Percentiles rank a stretch among this genome's conserved stretches.
Evolutionary conservation across 2,888 invertebrate species (phyloP).

Genomic region (Lydus trimaculatus): DNA sequence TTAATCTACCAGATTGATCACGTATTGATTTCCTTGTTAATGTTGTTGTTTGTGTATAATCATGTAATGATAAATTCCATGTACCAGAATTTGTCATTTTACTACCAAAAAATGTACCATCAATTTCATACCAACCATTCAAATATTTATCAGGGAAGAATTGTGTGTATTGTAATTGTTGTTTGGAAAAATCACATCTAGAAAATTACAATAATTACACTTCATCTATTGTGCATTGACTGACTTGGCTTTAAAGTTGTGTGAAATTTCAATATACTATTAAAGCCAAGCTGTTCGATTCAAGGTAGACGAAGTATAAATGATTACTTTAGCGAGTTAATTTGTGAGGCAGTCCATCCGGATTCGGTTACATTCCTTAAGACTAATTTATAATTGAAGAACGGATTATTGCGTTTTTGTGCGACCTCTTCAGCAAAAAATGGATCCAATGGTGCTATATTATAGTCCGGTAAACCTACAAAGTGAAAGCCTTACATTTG

Average conservation of each 20-base stretch:
- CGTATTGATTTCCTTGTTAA: constrained; percentile 65
- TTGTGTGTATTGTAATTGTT: constrained; percentile 77
- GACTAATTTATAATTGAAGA: constrained; percentile 73
- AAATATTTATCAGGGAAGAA: constrained; percentile 83
- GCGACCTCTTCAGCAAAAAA: constrained; percentile 74
- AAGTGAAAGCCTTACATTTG: neutral
- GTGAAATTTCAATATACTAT: no score
- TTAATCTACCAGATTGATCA: constrained; percentile 48
- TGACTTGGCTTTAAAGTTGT: no score
- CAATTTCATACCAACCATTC: constrained; percentile 72
- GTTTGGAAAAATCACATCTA: constrained; percentile 71
- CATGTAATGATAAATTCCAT: constrained; percentile 79
- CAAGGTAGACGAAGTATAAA: no score
- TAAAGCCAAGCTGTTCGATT: no score
- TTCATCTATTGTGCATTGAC: no score
- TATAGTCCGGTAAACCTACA: constrained; percentile 75
- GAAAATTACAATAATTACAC: constrained; percentile 33
- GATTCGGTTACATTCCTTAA: constrained; percentile 77
- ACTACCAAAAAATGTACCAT: constrained; percentile 69
- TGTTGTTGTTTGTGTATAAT: constrained; percentile 71
- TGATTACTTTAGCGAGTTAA: constrained; percentile 74
- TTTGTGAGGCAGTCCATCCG: constrained; percentile 79
- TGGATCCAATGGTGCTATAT: constrained; percentile 80
- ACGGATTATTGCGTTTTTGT: constrained; percentile 68
- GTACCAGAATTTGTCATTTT: constrained; percentile 70